These are phyloP conservation scores for Acanthurus tractus DNA, from an alignment of 2,797 vertebrate species.

Conservation along the genomic window DNA sequence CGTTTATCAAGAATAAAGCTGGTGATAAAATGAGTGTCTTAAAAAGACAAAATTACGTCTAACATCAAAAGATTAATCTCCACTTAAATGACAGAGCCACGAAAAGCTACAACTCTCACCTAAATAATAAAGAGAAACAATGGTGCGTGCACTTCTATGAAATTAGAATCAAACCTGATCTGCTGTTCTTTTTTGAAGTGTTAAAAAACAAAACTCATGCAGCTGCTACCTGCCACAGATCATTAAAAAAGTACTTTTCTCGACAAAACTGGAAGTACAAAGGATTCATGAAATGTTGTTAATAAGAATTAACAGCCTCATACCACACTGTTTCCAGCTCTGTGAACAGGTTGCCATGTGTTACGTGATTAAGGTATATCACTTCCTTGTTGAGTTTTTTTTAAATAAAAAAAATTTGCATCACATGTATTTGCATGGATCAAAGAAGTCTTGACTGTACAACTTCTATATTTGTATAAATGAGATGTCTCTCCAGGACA, in stretches of 20 bases:
- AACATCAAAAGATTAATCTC: not conserved
- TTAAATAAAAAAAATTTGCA: conserved; percentile 53
- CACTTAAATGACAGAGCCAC: not conserved
- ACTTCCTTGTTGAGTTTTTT: conserved; percentile 44
- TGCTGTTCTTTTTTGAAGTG: not conserved
- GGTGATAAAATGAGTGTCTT: not conserved
- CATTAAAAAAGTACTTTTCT: not conserved
- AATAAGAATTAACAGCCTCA: conserved; percentile 41
- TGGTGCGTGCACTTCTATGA: not conserved
- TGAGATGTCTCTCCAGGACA: not conserved
- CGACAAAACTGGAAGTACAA: conserved; percentile 22
- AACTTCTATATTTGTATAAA: not conserved
- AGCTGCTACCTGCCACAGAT: not conserved
- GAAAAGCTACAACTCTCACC: not conserved
- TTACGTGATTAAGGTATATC: not conserved
- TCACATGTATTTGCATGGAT: conserved; percentile 55
- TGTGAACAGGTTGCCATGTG: conserved; percentile 11
- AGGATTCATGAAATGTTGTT: conserved; percentile 36
- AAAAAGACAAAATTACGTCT: not conserved
- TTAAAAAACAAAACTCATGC: not conserved
- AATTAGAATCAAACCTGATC: not conserved
- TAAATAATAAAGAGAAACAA: not conserved
- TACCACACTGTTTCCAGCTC: not conserved
- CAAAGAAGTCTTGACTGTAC: not conserved
- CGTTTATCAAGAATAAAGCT: not conserved